Conservation (phyloP, 2,888 invertebrate species). For the Hermodice carunculata region DNA sequence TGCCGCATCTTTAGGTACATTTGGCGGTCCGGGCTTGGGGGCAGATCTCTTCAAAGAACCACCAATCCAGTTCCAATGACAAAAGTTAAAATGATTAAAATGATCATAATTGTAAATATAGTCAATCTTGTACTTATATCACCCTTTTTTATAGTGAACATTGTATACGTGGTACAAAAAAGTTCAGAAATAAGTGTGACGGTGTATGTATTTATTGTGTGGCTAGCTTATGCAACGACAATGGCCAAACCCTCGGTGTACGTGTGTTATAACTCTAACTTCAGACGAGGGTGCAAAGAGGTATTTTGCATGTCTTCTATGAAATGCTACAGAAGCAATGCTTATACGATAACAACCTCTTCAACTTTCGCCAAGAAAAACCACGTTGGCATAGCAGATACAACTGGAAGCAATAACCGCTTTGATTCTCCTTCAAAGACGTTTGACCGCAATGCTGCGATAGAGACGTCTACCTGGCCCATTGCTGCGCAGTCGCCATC, state of each 20-base stretch:
- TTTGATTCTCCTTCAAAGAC: slow-evolving; percentile 46
- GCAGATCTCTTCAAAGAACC: slow-evolving; percentile 50
- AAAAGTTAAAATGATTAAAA: slow-evolving; percentile 65
- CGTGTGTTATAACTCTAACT: slow-evolving; percentile 62
- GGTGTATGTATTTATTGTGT: slow-evolving; percentile 45
- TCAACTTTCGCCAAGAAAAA: slow-evolving; percentile 61
- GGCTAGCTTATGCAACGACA: slow-evolving; percentile 44
- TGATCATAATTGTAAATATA: slow-evolving; percentile 56
- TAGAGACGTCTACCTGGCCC: slow-evolving; percentile 41
- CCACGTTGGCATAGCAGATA: slow-evolving; percentile 57
- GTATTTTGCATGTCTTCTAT: slow-evolving; percentile 64
- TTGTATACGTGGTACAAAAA: no score
- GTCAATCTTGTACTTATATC: slow-evolving; percentile 39
- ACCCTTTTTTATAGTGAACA: slow-evolving; percentile 48
- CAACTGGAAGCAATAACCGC: slow-evolving; percentile 18
- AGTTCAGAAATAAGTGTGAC: slow-evolving; percentile 27
- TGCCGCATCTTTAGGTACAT: slow-evolving; percentile 51
- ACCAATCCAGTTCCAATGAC: slow-evolving; percentile 60
- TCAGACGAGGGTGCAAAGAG: slow-evolving; percentile 66
- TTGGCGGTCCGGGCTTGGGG: slow-evolving; percentile 49
- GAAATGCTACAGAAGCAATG: slow-evolving; percentile 62
- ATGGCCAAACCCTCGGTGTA: slow-evolving; percentile 60
- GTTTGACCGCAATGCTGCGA: slow-evolving; percentile 47
- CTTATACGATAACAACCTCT: slow-evolving; percentile 63
- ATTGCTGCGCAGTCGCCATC: slow-evolving; percentile 14